Conservation (phyloP, 2,113 vertebrate genomes). For the Upupa epops region DNA sequence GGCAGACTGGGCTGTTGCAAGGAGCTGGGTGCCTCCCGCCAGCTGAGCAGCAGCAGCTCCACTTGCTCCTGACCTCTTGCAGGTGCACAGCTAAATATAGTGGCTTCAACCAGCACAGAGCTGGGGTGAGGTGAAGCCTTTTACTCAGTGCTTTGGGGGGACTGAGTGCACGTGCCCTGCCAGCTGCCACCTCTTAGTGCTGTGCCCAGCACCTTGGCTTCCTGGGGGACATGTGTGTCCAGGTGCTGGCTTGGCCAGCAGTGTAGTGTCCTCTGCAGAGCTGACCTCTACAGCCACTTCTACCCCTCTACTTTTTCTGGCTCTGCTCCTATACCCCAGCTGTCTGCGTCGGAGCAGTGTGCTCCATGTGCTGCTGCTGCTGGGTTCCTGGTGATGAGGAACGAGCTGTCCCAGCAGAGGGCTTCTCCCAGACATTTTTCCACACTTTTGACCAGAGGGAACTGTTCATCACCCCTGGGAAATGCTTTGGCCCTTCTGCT, state of each 20-base stretch:
- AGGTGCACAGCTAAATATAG: background rate
- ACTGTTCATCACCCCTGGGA: background rate
- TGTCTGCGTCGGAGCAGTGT: background rate
- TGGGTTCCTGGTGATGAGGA: background rate
- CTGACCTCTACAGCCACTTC: background rate
- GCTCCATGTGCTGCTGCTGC: background rate
- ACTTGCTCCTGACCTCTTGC: background rate
- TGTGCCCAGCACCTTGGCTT: background rate
- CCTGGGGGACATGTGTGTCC: background rate
- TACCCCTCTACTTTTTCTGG: constrained; percentile 14
- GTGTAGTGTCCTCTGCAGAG: background rate
- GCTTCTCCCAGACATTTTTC: background rate
- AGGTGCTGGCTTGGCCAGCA: background rate
- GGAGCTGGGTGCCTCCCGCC: background rate
- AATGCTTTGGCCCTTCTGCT: background rate
- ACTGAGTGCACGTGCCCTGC: accelerated
- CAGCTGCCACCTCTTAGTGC: background rate
- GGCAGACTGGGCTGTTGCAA: background rate
- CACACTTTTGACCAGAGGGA: background rate
- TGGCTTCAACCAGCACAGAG: background rate
- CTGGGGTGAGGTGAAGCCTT: background rate
- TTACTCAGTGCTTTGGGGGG: background rate
- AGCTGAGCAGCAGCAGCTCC: background rate
- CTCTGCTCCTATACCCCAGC: constrained; percentile 1
- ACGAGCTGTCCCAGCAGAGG: background rate